These are phyloP conservation scores for Pherbina coryleti DNA, from an alignment of 2,888 invertebrate genomes.

Conservation along the genomic window DNA sequence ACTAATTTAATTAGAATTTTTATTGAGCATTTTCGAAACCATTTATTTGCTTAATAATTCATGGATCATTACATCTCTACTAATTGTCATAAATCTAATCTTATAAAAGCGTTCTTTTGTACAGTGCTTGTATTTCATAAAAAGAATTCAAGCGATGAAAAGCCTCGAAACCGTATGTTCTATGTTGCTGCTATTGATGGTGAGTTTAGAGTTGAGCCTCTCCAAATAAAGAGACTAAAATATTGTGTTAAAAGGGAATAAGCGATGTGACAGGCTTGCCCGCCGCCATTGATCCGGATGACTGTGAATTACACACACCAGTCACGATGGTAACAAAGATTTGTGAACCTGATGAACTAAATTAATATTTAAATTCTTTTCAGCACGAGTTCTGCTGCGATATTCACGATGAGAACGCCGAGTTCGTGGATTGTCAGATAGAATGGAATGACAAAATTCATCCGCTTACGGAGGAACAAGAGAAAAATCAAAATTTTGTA, in stretches of 20 bases:
- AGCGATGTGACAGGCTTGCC: neutral
- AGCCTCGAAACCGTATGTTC: neutral
- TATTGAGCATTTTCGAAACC: too few species aligned
- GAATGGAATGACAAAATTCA: constrained; percentile 53
- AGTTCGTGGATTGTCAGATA: constrained; percentile 54
- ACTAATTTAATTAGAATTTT: too few species aligned
- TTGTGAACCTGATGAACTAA: too few species aligned
- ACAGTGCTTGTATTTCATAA: too few species aligned
- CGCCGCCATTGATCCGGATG: constrained; percentile 43
- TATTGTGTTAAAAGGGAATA: neutral
- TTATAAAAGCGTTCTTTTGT: too few species aligned
- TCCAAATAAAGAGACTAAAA: neutral
- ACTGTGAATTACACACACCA: constrained; percentile 54
- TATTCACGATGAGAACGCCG: constrained; percentile 55
- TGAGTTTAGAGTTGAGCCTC: neutral
- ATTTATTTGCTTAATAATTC: too few species aligned
- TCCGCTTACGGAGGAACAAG: constrained; percentile 45
- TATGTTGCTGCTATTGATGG: neutral
- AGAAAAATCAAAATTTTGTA: constrained; percentile 55
- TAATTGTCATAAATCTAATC: too few species aligned
- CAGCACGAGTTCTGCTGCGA: constrained; percentile 61
- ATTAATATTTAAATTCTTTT: neutral
- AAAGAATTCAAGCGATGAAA: too few species aligned
- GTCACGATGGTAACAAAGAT: constrained; percentile 53
- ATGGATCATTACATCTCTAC: too few species aligned